phyloP scores from a whole-genome alignment of 2,113 vertebrate genomes.

The Salvelinus alpinus region DNA sequence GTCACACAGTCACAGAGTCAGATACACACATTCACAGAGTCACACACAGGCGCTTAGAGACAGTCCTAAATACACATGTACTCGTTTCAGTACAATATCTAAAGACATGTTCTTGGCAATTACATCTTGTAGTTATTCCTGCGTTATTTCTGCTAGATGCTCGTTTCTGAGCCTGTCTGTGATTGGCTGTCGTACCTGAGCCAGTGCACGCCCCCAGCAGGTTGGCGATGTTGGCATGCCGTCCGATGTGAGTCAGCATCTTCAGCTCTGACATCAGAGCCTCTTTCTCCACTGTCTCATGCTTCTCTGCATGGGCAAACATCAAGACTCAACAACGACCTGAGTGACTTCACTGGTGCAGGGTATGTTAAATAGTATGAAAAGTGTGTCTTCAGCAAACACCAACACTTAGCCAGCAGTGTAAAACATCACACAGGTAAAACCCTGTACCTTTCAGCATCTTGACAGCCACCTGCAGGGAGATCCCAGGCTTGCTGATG shows the following conservation, averaged over 20 bases:
- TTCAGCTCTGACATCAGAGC: conserved; percentile 97
- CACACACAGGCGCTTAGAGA: too few species aligned
- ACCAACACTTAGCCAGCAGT: too few species aligned
- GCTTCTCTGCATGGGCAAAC: conserved; percentile 79
- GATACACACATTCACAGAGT: background rate
- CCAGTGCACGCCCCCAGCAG: conserved; percentile 91
- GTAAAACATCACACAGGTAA: too few species aligned
- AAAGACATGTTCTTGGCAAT: too few species aligned
- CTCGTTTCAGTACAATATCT: too few species aligned
- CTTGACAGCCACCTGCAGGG: conserved; percentile 92
- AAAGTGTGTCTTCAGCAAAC: too few species aligned
- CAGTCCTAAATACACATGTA: too few species aligned
- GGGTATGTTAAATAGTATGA: too few species aligned
- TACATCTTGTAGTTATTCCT: too few species aligned
- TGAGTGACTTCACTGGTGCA: background rate
- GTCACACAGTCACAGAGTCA: background rate
- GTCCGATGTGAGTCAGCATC: conserved; percentile 93
- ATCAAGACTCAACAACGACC: background rate
- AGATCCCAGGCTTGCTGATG: conserved; percentile 82
- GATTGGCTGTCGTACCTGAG: conserved; percentile 73
- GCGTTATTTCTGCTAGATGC: too few species aligned
- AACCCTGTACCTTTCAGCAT: conserved; percentile 89
- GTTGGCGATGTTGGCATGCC: conserved; percentile 90
- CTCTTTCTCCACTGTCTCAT: conserved; percentile 86
- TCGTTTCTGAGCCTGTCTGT: background rate